Base-by-base conservation (phyloP, 2,113 vertebrate genomes). In the Brienomyrus longianalis region DNA sequence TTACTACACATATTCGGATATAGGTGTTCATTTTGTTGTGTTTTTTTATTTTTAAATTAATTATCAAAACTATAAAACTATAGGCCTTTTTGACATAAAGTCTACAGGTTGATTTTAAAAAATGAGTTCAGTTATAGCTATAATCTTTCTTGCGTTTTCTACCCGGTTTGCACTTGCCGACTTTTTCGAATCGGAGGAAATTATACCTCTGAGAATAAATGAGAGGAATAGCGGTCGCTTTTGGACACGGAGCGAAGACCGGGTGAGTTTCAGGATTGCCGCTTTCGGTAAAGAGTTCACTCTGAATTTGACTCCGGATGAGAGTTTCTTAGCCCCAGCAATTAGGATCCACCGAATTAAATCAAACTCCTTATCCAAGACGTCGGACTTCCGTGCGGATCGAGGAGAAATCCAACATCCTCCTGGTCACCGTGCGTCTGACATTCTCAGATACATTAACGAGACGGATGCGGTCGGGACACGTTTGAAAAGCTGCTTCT, bases 251-350 rank as follows among this genome's bases (percentile, higher is more conserved):
- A 91, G 48, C 91, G 92, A 89, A 45, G 89, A 93, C 86, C 91
- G 94, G 23, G 92, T 92, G n/a, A 89, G 92, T 35, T 92, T 95
- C 91, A 92, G 92, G 70, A 92, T 97, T 70, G 87, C 90, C 1
- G 96, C 95, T 23, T 96, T 97, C 90, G 95, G 96, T 27, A 91
- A 89, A 10, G 80, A 91, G 88, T 94, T 97, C 90, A 93, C 91
- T 23, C 94, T 97, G 85, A 92, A 93, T 83, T 92, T 97, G 90
- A 91, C 45, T 27, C 95, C 96, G 45, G 97, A 97, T 66, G 92
- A 94, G 93, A 93, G 93, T 89, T 97, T 97, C 91, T 88, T 97
- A n/a, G 94, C 95, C 2, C 96, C 96, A 0, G 91, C 86, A 10
- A 93, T 97, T 91, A 94, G 91, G 77, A 90, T 97, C 74, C 93